Conservation (phyloP, 2,113 vertebrate species). For the Sceloporus undulatus region DNA sequence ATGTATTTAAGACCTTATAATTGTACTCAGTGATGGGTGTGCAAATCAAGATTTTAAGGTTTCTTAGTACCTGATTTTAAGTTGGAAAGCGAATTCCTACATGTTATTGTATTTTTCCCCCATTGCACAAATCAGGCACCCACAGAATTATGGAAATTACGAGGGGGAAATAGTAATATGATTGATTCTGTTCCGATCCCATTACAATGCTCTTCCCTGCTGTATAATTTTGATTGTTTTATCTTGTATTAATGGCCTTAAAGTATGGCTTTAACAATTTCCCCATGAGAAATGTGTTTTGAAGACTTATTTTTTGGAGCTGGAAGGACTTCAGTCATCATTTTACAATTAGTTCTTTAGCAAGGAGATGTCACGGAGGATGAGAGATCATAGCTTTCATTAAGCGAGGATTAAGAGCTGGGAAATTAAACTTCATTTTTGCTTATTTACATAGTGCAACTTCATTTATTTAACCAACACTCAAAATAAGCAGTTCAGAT, state of each 20-base stretch:
- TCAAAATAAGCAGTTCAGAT: neutral
- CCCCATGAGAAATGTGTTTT: neutral
- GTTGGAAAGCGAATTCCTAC: neutral
- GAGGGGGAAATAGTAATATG: neutral
- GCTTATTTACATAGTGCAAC: neutral
- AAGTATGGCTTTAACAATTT: neutral
- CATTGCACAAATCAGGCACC: neutral
- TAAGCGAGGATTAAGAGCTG: neutral
- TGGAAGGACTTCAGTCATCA: neutral
- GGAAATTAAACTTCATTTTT: neutral
- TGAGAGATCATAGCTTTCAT: neutral
- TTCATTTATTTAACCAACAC: neutral
- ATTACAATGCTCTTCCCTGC: neutral
- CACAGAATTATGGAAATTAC: neutral
- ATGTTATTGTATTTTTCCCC: neutral
- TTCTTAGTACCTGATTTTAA: neutral
- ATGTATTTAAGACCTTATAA: neutral
- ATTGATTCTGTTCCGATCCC: neutral
- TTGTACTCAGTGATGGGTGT: neutral
- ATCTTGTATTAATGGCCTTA: neutral
- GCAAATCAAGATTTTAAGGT: neutral
- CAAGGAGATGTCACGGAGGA: neutral
- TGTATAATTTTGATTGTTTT: neutral
- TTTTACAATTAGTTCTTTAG: neutral
- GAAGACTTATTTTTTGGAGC: neutral